phyloP scores from a whole-genome alignment of 2,797 vertebrate genomes.

The Sebastiscus albofasciatus region DNA sequence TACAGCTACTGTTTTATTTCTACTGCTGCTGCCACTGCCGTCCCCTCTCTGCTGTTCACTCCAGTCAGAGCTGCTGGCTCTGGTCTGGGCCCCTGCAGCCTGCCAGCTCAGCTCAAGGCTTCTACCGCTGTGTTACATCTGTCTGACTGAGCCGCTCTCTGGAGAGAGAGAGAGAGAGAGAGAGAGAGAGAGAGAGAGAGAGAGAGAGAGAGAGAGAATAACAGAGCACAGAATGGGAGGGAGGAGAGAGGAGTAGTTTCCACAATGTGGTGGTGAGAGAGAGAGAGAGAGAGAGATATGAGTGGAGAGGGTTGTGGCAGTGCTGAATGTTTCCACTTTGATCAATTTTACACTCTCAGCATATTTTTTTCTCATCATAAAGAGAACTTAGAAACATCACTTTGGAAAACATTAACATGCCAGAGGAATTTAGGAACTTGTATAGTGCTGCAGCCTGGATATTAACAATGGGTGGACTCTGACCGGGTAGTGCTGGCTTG shows the following conservation, averaged over 20 bases:
- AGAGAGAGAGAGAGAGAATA: slow-evolving; percentile 25
- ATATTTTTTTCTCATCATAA: slow-evolving; percentile 74
- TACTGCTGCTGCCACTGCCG: not conserved
- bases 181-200: too few species aligned
- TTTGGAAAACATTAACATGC: slow-evolving; percentile 30
- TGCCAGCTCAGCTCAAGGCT: slow-evolving; percentile 80
- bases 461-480: not conserved
- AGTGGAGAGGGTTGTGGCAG: slow-evolving; percentile 43
- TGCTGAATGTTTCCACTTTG: slow-evolving; percentile 68
- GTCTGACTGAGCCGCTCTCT: slow-evolving; percentile 84
- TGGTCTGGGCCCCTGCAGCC: slow-evolving; percentile 69
- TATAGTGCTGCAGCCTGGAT: not conserved
- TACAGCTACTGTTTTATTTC: slow-evolving; percentile 18
- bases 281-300: slow-evolving; percentile 18
- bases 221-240: slow-evolving; percentile 43
- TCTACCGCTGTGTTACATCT: slow-evolving; percentile 88
- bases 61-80: slow-evolving; percentile 64
- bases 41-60: slow-evolving; percentile 6
- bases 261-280: not conserved
- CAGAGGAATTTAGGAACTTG: not conserved
- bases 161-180: slow-evolving; percentile 47
- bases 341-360: slow-evolving; percentile 84
- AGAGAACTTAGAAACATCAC: slow-evolving; percentile 70
- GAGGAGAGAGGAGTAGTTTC: slow-evolving; percentile 34
- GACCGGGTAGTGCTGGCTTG: not conserved